Percentiles rank a stretch among this genome's conserved stretches.
These are phyloP conservation scores for Cecropterus lyciades DNA, from an alignment of 1,140 invertebrate species.

Conservation along the genomic window DNA sequence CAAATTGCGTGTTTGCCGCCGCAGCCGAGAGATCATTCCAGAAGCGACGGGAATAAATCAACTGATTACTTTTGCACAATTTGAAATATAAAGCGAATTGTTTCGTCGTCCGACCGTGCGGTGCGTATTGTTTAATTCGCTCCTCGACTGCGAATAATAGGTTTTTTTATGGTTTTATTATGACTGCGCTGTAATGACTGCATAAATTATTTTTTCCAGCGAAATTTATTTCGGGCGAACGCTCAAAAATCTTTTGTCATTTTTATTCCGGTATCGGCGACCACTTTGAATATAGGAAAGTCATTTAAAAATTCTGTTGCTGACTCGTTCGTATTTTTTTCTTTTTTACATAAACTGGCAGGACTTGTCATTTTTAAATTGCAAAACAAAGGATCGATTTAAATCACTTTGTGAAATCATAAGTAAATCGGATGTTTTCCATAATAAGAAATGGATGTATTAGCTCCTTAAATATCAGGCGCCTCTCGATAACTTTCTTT, in stretches of 20 bases:
- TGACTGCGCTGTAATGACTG: conserved; percentile 44
- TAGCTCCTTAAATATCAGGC: background rate
- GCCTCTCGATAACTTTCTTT: background rate
- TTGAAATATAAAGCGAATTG: conserved; percentile 63
- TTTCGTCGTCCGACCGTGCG: conserved; percentile 37
- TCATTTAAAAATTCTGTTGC: conserved; percentile 6
- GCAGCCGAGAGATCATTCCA: conserved; percentile 72
- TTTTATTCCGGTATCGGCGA: conserved; percentile 10
- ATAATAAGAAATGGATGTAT: background rate
- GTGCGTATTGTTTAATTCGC: conserved; percentile 50
- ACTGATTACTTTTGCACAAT: conserved; percentile 76
- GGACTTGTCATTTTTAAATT: background rate
- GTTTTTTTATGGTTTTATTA: conserved; percentile 41
- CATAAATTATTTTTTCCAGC: conserved; percentile 24
- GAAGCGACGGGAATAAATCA: conserved; percentile 68
- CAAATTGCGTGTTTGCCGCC: conserved; percentile 81
- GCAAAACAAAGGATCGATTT: background rate
- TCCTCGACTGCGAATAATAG: conserved; percentile 46
- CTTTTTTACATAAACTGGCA: background rate
- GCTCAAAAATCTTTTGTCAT: conserved; percentile 28
- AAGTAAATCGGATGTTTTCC: background rate
- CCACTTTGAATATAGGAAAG: background rate
- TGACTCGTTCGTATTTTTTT: background rate
- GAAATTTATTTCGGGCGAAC: conserved; percentile 21
- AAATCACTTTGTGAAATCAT: background rate